Evolutionary conservation across 2,113 vertebrate species (phyloP), one percentile per base, ranked within the genome.

Genomic region (Petrocephalus microphthalmus): DNA sequence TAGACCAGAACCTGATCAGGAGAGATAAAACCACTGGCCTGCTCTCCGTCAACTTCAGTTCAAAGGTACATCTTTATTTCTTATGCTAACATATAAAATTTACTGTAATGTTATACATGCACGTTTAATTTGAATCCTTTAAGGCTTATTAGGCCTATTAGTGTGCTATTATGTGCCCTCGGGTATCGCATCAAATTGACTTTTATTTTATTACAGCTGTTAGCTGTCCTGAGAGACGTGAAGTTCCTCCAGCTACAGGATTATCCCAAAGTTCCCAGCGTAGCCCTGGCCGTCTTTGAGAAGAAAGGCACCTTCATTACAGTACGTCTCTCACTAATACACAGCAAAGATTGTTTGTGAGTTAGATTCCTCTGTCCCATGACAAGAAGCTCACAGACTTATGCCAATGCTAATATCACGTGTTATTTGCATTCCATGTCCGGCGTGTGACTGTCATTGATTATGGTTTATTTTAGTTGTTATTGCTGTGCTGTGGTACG

Each of bases 21-120:
- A 87, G 86, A 91, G 93, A 94, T 89, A 29, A 57, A 17, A n/a
- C 92, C 88, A 93, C 95, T 88, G 91, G 91, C 57, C 92, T 97
- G 74, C 93, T 96, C 49, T 95, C 90, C 82, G 94, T 97, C 88
- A 98, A 96, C 92, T 97, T 98, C 91, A 94, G 95, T 90, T 92
- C 94, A 87, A 92, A 97, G 94, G 95, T 78, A 78, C 25, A 29
- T 42, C 5, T 78, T 17, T 78, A 74, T 78, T 78, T 37, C 5
- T 42, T 19, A n/a, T 42, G 33, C 15, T 78, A 29, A 78, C 15
- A 19, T 78, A 78, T 78, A 78, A 15, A 33, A 42, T 78, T 42
- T 42, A 42, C 33, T 78, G 71, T 42, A 19, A 19, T 78, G 71
- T 42, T 78, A 37, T 37, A 33, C 15, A 37, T 42, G 17, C 33